Evolutionary conservation across 1,140 invertebrate species (phyloP).

Genomic region (Zaprionus ghesquierei): DNA sequence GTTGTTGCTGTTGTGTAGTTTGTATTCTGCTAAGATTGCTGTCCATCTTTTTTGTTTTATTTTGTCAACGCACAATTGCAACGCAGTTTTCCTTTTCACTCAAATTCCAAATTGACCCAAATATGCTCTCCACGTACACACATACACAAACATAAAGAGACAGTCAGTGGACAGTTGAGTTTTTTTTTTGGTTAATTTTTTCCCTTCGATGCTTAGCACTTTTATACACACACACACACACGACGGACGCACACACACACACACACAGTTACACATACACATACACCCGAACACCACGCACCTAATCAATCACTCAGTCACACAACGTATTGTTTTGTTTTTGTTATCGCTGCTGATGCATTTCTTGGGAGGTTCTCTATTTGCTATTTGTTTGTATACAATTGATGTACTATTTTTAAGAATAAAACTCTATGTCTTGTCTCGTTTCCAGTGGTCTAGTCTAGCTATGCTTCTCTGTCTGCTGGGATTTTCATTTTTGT

Average conservation of each 20-base stretch:
- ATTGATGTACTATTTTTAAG: conserved; percentile 21
- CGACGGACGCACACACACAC: conserved; percentile 6
- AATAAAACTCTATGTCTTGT: background rate
- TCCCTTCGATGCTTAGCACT: conserved; percentile 24
- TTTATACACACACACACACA: conserved; percentile 8
- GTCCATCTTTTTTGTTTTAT: conserved; percentile 47
- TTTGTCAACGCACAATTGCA: conserved; percentile 42
- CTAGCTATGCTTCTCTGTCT: conserved; percentile 26
- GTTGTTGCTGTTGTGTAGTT: conserved; percentile 50
- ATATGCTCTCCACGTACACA: conserved; percentile 40
- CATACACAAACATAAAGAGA: conserved; percentile 20
- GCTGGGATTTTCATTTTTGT: conserved; percentile 34
- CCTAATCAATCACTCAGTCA: conserved; percentile 8
- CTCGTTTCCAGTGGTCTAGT: conserved; percentile 11
- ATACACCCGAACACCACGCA: background rate
- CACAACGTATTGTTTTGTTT: conserved; percentile 31
- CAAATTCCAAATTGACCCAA: conserved; percentile 50
- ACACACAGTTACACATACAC: background rate
- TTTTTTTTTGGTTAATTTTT: conserved; percentile 34
- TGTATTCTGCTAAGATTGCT: conserved; percentile 36
- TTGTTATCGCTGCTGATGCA: conserved; percentile 42
- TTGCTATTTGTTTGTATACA: conserved; percentile 25
- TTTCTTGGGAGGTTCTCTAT: background rate
- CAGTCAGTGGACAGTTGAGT: conserved; percentile 2
- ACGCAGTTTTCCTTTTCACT: conserved; percentile 44